These are phyloP conservation scores for Drosophila mettleri DNA, from an alignment of 2,888 invertebrate species.

Conservation along the genomic window DNA sequence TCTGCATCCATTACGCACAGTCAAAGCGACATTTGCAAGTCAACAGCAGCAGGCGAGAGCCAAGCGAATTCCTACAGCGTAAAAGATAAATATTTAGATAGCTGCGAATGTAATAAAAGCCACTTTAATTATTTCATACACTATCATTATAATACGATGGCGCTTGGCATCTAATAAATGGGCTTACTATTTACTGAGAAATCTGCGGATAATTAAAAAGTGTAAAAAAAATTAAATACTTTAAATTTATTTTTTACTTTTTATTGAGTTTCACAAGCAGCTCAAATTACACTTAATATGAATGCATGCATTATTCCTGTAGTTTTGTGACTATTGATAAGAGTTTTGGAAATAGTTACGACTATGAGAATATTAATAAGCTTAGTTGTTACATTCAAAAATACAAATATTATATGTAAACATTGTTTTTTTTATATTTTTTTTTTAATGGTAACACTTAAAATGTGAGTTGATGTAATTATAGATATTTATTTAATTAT, in stretches of 20 bases:
- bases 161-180: constrained; percentile 1
- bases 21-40: constrained; percentile 38
- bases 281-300: constrained; percentile 53
- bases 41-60: constrained; percentile 12
- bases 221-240: neutral
- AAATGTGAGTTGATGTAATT: constrained; percentile 17
- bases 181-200: neutral
- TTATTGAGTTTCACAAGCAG: constrained; percentile 41
- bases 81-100: constrained; percentile 21
- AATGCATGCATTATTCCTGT: constrained; percentile 43
- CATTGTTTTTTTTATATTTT: neutral
- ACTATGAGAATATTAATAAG: constrained; percentile 47
- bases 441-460: constrained; percentile 43
- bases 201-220: neutral
- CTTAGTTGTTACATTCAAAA: constrained; percentile 53
- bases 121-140: constrained; percentile 1
- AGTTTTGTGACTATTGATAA: constrained; percentile 29
- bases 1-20: constrained; percentile 19
- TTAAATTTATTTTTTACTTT: neutral
- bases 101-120: constrained; percentile 3
- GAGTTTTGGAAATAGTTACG: constrained; percentile 34
- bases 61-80: neutral
- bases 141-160: constrained; percentile 2
- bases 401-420: constrained; percentile 55
- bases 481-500: neutral